phyloP scores from a whole-genome alignment of 2,888 invertebrate genomes.

The Drosophila atripex region DNA sequence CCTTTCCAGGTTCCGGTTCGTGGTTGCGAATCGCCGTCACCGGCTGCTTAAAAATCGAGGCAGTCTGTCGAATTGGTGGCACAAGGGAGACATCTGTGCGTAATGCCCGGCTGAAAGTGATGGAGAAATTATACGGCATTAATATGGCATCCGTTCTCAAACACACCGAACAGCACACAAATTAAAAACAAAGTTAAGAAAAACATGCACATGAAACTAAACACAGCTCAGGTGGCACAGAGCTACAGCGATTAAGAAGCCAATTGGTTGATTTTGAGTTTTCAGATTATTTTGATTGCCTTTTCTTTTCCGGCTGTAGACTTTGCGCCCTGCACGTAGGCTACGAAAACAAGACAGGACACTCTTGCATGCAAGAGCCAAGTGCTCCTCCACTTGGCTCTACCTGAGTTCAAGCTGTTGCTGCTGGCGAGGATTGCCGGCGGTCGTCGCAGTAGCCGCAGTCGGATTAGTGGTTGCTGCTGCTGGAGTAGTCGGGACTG shows the following conservation, averaged over 20 bases:
- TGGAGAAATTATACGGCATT: constrained; percentile 3
- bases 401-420: constrained; percentile 83
- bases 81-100: constrained; percentile 95
- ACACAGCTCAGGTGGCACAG: constrained; percentile 31
- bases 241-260: constrained; percentile 36
- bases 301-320: constrained; percentile 23
- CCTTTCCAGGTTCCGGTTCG: constrained; percentile 90
- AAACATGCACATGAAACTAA: constrained; percentile 36
- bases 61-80: constrained; percentile 98
- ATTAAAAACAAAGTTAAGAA: constrained; percentile 7
- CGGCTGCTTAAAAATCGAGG: constrained; percentile 99
- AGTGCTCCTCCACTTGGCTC: constrained; percentile 66
- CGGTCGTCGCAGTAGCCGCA: constrained; percentile 42
- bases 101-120: constrained; percentile 87
- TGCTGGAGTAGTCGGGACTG: constrained; percentile 21
- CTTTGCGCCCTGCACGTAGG: constrained; percentile 28
- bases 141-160: not conserved
- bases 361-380: constrained; percentile 73
- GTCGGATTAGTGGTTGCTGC: constrained; percentile 54
- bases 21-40: constrained; percentile 97
- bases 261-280: constrained; percentile 22
- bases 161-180: constrained; percentile 46
- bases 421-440: constrained; percentile 61
- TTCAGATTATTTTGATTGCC: constrained; percentile 15
- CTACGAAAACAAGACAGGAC: constrained; percentile 34